phyloP scores from a whole-genome alignment of 2,888 invertebrate species.

The Alcis repandata region DNA sequence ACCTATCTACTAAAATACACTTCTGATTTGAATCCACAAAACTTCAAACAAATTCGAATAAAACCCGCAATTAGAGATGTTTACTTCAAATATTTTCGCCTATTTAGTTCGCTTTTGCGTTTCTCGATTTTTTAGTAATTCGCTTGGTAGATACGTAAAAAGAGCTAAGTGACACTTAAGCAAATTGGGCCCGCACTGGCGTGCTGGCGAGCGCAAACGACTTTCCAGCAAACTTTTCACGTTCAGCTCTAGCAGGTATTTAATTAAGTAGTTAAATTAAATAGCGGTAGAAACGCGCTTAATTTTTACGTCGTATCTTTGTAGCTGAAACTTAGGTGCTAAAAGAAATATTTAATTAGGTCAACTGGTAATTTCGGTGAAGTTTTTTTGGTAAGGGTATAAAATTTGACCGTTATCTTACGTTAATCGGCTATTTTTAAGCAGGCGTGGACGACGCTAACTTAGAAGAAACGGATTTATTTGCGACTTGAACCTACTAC shows the following conservation, averaged over 20 bases:
- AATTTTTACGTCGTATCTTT: slow-evolving; percentile 15
- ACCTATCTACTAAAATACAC: no score
- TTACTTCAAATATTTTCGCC: not conserved
- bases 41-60: no score
- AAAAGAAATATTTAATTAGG: not conserved
- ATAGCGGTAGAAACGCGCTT: slow-evolving; percentile 29
- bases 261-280: slow-evolving; percentile 55
- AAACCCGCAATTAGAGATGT: no score
- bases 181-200: slow-evolving; percentile 44
- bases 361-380: not conserved
- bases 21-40: no score
- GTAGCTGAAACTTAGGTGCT: slow-evolving; percentile 1
- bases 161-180: slow-evolving; percentile 53
- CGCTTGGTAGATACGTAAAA: slow-evolving; percentile 32
- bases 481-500: no score
- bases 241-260: slow-evolving; percentile 39
- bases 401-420: not conserved
- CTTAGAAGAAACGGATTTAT: no score
- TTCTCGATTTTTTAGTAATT: slow-evolving; percentile 18
- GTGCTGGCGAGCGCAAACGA: slow-evolving; percentile 41
- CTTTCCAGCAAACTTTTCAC: slow-evolving; percentile 49
- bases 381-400: not conserved
- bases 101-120: slow-evolving; percentile 18
- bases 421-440: no score
- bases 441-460: no score